These are phyloP conservation scores for Metallyticus violacea DNA, from an alignment of 2,888 invertebrate species.

Conservation along the genomic window DNA sequence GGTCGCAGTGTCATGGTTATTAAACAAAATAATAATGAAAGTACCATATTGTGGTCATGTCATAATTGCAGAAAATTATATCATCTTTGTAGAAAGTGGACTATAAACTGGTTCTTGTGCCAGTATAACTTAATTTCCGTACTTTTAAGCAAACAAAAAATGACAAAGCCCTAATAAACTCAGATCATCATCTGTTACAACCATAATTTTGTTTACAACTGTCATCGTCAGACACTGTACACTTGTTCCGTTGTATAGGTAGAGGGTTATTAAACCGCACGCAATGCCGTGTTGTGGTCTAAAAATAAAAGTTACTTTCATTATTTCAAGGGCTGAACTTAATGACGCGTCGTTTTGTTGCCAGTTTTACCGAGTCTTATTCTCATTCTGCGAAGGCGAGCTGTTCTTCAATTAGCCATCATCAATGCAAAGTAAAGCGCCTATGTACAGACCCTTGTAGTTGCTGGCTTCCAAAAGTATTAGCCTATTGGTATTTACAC, in stretches of 20 bases:
- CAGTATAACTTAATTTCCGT: background rate
- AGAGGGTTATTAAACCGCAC: background rate
- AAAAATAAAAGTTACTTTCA: background rate
- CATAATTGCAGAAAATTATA: no score
- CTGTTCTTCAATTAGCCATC: background rate
- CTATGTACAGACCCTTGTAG: no score
- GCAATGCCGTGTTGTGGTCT: no score
- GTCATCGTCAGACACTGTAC: background rate
- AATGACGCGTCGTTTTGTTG: background rate
- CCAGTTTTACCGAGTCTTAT: background rate
- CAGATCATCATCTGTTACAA: background rate
- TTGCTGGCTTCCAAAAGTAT: no score
- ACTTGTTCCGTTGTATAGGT: background rate
- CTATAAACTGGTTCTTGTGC: no score
- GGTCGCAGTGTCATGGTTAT: no score
- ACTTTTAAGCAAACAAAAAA: background rate
- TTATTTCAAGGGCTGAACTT: background rate
- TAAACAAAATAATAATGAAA: no score
- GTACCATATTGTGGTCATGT: no score
- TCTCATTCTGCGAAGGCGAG: background rate
- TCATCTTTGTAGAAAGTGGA: no score
- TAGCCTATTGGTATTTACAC: no score
- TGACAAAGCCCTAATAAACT: background rate
- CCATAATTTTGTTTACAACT: background rate
- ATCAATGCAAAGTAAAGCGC: background rate